phyloP scores from a whole-genome alignment of 2,797 vertebrate species.

The Scarus forsteni region DNA sequence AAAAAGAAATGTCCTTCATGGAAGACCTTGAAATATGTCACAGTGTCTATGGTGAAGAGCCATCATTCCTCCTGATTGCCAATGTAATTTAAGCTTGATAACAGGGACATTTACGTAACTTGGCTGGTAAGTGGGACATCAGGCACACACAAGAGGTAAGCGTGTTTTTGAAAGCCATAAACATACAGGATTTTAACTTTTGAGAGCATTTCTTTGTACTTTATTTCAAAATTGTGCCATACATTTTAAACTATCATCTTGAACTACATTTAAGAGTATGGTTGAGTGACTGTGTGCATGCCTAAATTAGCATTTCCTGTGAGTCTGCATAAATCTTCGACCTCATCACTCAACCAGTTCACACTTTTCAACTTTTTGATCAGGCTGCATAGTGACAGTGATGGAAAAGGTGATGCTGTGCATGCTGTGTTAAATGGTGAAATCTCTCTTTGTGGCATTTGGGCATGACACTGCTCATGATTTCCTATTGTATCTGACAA shows the following conservation, averaged over 20 bases:
- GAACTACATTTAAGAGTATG: background rate
- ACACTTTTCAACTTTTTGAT: conserved; percentile 47
- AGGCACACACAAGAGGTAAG: conserved; percentile 18
- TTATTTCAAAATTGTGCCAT: background rate
- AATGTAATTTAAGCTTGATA: conserved; percentile 24
- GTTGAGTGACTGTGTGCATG: background rate
- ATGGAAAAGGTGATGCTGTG: conserved; percentile 58
- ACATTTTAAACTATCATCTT: background rate
- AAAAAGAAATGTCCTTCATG: background rate
- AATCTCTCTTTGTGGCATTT: conserved; percentile 69
- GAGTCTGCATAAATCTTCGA: conserved; percentile 3
- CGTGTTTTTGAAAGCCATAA: conserved; percentile 23
- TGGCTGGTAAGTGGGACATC: conserved; percentile 37
- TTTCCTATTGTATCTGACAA: conserved; percentile 59
- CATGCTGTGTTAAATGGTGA: conserved; percentile 66
- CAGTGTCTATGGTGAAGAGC: conserved; percentile 18
- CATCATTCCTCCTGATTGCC: conserved; percentile 1
- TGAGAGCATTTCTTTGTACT: background rate
- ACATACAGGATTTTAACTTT: conserved; percentile 5
- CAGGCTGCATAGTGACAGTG: conserved; percentile 52
- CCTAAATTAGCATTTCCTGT: conserved; percentile 5
- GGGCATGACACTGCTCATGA: conserved; percentile 69
- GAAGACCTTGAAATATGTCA: conserved; percentile 13
- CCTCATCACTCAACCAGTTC: conserved; percentile 26
- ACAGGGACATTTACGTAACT: conserved; percentile 8